Evolutionary conservation across 2,888 invertebrate genomes (phyloP).

Genomic region (Podotricha telesiphe): DNA sequence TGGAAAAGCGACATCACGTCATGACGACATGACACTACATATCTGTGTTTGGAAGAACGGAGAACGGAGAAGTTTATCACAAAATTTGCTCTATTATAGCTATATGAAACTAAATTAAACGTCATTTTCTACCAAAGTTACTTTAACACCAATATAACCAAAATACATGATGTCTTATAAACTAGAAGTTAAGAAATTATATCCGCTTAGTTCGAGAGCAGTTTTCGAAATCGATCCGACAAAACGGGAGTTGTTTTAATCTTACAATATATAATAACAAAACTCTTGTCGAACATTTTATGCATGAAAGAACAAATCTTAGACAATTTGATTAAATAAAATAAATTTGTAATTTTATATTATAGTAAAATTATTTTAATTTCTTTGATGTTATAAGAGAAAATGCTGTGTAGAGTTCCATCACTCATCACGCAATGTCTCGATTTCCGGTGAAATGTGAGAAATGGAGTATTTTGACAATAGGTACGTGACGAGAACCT

Average conservation of each 20-base stretch:
- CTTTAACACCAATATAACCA: background rate
- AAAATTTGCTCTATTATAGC: background rate
- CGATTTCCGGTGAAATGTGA: no score
- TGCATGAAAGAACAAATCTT: background rate
- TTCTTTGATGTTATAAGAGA: no score
- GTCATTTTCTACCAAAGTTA: background rate
- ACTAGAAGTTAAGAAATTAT: constrained; percentile 22
- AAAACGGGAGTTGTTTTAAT: constrained; percentile 31
- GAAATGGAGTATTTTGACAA: no score
- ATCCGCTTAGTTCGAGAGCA: constrained; percentile 15
- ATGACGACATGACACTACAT: no score
- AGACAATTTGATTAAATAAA: no score
- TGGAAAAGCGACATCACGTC: no score
- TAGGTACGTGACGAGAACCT: no score
- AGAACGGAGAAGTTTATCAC: background rate
- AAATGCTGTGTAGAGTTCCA: no score
- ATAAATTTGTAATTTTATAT: no score
- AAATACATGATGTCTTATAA: background rate
- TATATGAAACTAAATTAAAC: constrained; percentile 3
- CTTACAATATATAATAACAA: constrained; percentile 10
- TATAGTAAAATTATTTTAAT: no score
- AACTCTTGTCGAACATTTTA: background rate
- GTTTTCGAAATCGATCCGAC: constrained; percentile 68
- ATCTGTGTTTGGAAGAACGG: background rate
- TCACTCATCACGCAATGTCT: no score